Conservation (phyloP, 1,140 invertebrate species). For the Drosophila nasuta region DNA sequence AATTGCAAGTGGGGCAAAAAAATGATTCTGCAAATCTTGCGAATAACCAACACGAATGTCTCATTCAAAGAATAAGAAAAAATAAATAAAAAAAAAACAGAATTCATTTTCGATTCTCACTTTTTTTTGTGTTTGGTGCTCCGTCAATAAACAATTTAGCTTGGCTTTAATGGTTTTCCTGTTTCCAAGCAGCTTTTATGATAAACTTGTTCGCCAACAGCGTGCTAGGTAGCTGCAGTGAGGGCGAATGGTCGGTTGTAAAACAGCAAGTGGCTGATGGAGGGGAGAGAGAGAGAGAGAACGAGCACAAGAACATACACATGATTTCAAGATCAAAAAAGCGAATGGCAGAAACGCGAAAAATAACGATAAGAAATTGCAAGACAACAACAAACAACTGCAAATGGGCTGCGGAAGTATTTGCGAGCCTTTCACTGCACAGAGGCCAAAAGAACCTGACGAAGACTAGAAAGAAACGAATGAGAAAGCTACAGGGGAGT, state of each 20-base stretch:
- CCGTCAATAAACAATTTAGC: slow-evolving; percentile 72
- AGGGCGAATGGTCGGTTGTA: neutral
- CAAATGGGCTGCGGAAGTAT: slow-evolving; percentile 58
- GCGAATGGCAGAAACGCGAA: slow-evolving; percentile 61
- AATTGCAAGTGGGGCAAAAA: slow-evolving; percentile 50
- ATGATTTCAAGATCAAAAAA: slow-evolving; percentile 80
- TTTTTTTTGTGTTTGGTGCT: slow-evolving; percentile 4
- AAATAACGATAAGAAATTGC: slow-evolving; percentile 64
- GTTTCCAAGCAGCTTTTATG: slow-evolving; percentile 34
- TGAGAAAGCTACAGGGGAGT: neutral
- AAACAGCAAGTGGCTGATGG: neutral
- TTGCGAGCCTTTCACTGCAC: slow-evolving; percentile 70
- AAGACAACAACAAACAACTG: slow-evolving; percentile 57
- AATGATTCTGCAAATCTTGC: slow-evolving; percentile 55
- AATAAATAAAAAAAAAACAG: slow-evolving; percentile 36
- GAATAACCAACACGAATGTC: slow-evolving; percentile 39
- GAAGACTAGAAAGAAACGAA: neutral
- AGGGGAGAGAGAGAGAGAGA: neutral
- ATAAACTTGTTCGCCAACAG: slow-evolving; percentile 74
- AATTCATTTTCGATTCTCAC: slow-evolving; percentile 52
- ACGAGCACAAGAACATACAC: slow-evolving; percentile 41
- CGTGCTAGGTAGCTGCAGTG: slow-evolving; percentile 20
- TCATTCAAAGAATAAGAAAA: slow-evolving; percentile 26
- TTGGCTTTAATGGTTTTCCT: slow-evolving; percentile 76
- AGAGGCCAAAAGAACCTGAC: slow-evolving; percentile 2